Percentiles rank a stretch among this genome's conserved stretches.
Conservation (phyloP, 2,888 invertebrate genomes). For the Lithophane ornitopus region DNA sequence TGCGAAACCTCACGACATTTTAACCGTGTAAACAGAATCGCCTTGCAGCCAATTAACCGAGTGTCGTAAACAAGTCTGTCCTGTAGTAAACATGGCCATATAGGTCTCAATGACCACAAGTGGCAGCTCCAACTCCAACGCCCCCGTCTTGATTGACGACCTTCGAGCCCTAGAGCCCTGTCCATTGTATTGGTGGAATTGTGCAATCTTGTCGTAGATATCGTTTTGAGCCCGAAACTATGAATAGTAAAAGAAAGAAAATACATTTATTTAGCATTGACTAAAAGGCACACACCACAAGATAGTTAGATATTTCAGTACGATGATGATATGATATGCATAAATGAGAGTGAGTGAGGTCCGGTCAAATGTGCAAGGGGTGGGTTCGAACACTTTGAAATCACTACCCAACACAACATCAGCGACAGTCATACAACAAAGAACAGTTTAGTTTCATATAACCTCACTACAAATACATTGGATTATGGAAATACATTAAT, state of each 20-base stretch:
- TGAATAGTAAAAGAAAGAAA: not conserved
- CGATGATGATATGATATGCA: too few species aligned
- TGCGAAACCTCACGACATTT: conserved; percentile 37
- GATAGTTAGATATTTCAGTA: too few species aligned
- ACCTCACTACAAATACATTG: not conserved
- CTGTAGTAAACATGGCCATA: conserved; percentile 53
- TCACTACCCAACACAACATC: not conserved
- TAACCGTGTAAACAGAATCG: conserved; percentile 15
- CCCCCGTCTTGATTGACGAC: conserved; percentile 46
- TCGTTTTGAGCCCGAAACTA: not conserved
- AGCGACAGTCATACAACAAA: not conserved
- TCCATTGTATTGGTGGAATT: conserved; percentile 12
- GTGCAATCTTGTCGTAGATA: not conserved
- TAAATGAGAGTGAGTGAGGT: not conserved
- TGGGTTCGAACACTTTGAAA: not conserved
- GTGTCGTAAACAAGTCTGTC: conserved; percentile 42
- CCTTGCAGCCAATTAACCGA: conserved; percentile 52
- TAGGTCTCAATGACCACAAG: conserved; percentile 32
- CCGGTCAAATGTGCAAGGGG: not conserved
- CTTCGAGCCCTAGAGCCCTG: conserved; percentile 46
- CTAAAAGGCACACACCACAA: too few species aligned
- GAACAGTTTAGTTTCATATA: too few species aligned
- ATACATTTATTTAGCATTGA: not conserved
- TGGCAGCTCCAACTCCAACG: not conserved
- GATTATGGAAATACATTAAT: not conserved